Conservation (phyloP, 2,888 invertebrate genomes). For the Ptychoptera albimana region DNA sequence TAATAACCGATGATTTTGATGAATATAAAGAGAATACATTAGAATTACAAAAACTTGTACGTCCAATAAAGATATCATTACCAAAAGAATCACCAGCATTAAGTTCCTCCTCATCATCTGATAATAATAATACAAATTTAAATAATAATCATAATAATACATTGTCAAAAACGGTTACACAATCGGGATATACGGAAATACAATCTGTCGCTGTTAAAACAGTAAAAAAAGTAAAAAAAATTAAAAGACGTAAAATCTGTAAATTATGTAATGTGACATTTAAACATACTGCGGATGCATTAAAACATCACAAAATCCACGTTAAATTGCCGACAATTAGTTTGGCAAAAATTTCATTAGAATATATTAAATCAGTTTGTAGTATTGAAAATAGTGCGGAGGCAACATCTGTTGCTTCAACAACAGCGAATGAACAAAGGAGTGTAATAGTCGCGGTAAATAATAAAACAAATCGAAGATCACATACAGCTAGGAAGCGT, state of each 20-base stretch:
- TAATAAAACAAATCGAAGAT: too few relatives aligned
- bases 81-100: slow-evolving; percentile 9
- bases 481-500: background rate
- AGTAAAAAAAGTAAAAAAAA: too few relatives aligned
- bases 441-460: too few relatives aligned
- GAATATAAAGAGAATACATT: background rate
- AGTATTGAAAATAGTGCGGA: too few relatives aligned
- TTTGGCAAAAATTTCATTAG: too few relatives aligned
- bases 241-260: slow-evolving; percentile 7
- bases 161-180: too few relatives aligned
- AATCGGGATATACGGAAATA: slow-evolving; percentile 13
- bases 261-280: slow-evolving; percentile 14
- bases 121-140: too few relatives aligned
- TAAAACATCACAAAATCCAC: slow-evolving; percentile 13
- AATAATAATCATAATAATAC: too few relatives aligned
- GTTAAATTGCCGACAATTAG: slow-evolving; percentile 12
- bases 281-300: slow-evolving; percentile 13
- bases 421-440: too few relatives aligned
- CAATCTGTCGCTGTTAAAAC: background rate
- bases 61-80: background rate
- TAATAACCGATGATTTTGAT: background rate
- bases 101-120: slow-evolving; percentile 9
- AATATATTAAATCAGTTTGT: too few relatives aligned
- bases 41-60: background rate
- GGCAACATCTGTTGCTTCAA: too few relatives aligned